Base-by-base conservation (phyloP, 2,113 vertebrate species). In the Callorhinus ursinus region DNA sequence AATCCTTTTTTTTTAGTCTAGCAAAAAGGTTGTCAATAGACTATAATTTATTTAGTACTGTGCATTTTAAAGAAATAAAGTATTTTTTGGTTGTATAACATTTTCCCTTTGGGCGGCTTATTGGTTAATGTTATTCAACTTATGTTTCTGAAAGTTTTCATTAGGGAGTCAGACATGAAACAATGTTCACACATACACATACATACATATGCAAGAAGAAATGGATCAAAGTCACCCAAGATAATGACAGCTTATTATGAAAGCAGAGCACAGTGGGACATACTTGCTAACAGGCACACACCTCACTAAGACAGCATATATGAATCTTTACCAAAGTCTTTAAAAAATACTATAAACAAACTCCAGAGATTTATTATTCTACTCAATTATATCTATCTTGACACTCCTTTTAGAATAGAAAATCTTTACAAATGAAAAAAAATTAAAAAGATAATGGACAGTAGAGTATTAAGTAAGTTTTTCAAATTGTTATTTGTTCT, bases 331-430 rank as follows among this genome's bases (percentile, higher is more conserved):
- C 0, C 79, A 13, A 94, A 1, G 0, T 69, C 59, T 92, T 74
- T 67, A 88, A 97, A 96, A 86, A 84, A 71, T 31, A 15, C 10
- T n/a, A 36, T 19, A 97, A 90, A 67, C 59, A 96, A 96, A 92
- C 46, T 5, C 0, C 7, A 95, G 24, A 90, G 63, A 76, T 87
- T 93, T 92, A 90, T 91, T 96, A 93, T n/a, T 95, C 31, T 42
- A 94, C 95, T 95, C 95, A 97, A 63, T 6, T 36, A 69, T 26
- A 86, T 4, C 24, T 49, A 88, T 31, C 51, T 57, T 95, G 72
- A 82, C 87, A 85, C 97, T 65, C 31, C 3, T 92, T 53, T 90
- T 57, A 97, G 57, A 96, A 87, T 59, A 74, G 16, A 4, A 3
- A 51, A 85, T 94, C 61, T 59, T 87, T 79, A 84, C 87, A 87